Evolutionary conservation across 2,888 invertebrate species (phyloP).

Genomic region (Pomacea canaliculata): DNA sequence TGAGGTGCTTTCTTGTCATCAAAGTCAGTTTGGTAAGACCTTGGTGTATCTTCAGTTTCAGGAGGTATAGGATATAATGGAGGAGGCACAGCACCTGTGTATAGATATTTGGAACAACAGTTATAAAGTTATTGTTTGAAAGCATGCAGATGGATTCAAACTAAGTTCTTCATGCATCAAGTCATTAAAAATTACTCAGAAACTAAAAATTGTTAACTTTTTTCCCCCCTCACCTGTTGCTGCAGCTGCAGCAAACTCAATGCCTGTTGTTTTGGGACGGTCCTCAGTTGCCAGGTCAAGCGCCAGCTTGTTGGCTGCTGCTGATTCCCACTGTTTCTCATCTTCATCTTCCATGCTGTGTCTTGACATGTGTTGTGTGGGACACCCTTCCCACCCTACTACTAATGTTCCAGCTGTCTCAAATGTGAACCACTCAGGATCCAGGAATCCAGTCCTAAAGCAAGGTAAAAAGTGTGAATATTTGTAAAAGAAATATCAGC

Average conservation of each 20-base stretch:
- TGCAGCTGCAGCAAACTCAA: conserved; percentile 66
- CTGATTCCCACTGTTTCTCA: conserved; percentile 19
- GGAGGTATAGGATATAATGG: conserved; percentile 52
- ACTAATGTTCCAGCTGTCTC: conserved; percentile 66
- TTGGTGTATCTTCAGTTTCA: conserved; percentile 61
- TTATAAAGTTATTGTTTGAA: neutral
- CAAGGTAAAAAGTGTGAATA: neutral
- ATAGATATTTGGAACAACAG: neutral
- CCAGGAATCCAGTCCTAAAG: conserved; percentile 63
- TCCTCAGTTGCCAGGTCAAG: conserved; percentile 43
- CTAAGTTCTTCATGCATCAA: too few species aligned
- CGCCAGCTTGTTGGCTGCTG: conserved; percentile 32
- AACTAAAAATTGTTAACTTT: too few species aligned
- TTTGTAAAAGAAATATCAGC: neutral
- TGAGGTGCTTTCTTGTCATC: conserved; percentile 9
- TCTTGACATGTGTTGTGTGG: conserved; percentile 40
- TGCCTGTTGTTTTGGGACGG: conserved; percentile 53
- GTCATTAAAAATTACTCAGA: too few species aligned
- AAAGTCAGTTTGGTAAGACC: conserved; percentile 62
- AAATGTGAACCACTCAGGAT: conserved; percentile 68
- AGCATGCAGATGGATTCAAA: too few species aligned
- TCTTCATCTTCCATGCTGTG: conserved; percentile 15
- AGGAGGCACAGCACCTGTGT: conserved; percentile 55
- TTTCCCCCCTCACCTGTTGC: conserved; percentile 50
- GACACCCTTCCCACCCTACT: conserved; percentile 64